Evolutionary conservation across 2,888 invertebrate genomes (phyloP), one percentile per base, ranked within the genome.

Genomic region (Rhynchonema sp.): DNA sequence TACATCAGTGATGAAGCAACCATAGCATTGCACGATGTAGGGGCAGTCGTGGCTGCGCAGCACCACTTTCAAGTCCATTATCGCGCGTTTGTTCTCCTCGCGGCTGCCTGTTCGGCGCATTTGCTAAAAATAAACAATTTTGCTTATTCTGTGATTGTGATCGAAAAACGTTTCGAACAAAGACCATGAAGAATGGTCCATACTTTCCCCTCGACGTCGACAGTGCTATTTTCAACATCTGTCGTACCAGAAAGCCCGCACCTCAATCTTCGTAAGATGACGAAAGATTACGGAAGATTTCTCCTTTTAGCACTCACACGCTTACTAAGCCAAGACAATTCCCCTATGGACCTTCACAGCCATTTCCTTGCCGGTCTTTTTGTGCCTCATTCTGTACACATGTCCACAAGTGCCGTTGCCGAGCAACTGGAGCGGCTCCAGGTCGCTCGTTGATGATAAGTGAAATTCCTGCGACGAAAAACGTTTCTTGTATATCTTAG

Each of bases 51-150:
- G 88, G 27, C 92, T 92, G 66, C 92, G 86, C n/a, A 92, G 81
- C 61, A 98, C 92, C 56, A 98, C 94, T 75, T 96, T 92, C 65
- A 98, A 80, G 77, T 98, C 98, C 92, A 94, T 96, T 59, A 94
- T 85, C 66, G 98, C 96, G 65, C 98, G 82, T 75, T 96, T 96
- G 66, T 90, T 94, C 76, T 96, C 96, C 74, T 96, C 96, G 0
- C 83, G 82, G 74, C 94, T 94, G 25, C 92, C 90, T 1, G 94
- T 92, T 56, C 94, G 82, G 63, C 94, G 82, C 96, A 98, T 96
- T 71, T 75, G 75, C 76, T 77, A 52, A 1, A 60, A 63, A 60
- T 1, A n/a, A n/a, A n/a, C n/a, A n/a, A n/a, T n/a, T n/a, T n/a
- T n/a, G n/a, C n/a, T n/a, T n/a, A n/a, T n/a, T n/a, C n/a, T n/a